Conservation (phyloP, 92 coral and sea anemone species). For the Zoanthus gigantus region DNA sequence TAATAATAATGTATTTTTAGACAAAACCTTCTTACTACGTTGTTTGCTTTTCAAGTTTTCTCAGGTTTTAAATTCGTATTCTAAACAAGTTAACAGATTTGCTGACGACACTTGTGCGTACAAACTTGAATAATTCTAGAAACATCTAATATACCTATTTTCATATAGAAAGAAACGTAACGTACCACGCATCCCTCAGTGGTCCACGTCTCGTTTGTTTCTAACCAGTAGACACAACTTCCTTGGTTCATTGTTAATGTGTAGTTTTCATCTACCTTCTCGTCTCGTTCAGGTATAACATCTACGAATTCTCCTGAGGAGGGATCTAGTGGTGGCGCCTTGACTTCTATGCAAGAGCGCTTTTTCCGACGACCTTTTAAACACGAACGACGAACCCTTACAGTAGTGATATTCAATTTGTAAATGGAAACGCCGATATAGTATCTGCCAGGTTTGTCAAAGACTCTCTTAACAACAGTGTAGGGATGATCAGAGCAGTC, state of each 20-base stretch:
- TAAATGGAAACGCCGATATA: slow-evolving; percentile 14
- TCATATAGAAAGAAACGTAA: background rate
- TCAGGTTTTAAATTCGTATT: too few species aligned
- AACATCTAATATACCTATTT: too few species aligned
- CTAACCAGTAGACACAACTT: slow-evolving; percentile 57
- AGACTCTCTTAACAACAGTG: slow-evolving; percentile 15
- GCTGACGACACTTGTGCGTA: too few species aligned
- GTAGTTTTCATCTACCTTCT: slow-evolving; percentile 39
- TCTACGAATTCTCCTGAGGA: slow-evolving; percentile 11
- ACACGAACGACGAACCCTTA: slow-evolving; percentile 51
- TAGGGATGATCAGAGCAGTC: background rate
- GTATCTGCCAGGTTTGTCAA: slow-evolving; percentile 49
- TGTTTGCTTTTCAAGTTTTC: too few species aligned
- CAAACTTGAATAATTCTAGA: too few species aligned
- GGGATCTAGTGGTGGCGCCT: slow-evolving; percentile 47
- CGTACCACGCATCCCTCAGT: slow-evolving; percentile 59
- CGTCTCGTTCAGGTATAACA: slow-evolving; percentile 31
- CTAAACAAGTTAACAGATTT: too few species aligned
- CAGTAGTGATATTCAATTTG: background rate
- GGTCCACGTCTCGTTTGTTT: slow-evolving; percentile 40
- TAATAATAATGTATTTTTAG: too few species aligned
- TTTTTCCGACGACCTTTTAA: slow-evolving; percentile 42
- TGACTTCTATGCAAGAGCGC: slow-evolving; percentile 49
- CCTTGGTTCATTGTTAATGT: slow-evolving; percentile 30
- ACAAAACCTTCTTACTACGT: too few species aligned